A percentile compares a stretch with the other conserved stretches of the same genome.
phyloP scores from a whole-genome alignment of 2,113 vertebrate genomes.

The Poeciliopsis prolifica region DNA sequence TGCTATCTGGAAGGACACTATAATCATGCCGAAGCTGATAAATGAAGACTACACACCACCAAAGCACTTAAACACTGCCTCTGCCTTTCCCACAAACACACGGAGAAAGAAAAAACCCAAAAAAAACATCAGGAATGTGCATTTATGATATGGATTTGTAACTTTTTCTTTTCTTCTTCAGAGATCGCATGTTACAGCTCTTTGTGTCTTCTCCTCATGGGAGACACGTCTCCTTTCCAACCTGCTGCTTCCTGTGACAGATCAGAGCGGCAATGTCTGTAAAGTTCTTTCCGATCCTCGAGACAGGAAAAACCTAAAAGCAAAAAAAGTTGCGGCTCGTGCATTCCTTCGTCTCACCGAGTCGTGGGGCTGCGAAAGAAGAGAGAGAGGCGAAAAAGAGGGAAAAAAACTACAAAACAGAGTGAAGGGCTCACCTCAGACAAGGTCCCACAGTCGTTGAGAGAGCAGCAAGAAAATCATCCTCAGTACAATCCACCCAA shows the following conservation, averaged over 20 bases:
- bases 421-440: slow-evolving; percentile 69
- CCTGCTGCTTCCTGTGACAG: slow-evolving; percentile 16
- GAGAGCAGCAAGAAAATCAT: slow-evolving; percentile 70
- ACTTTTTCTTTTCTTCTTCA: slow-evolving; percentile 14
- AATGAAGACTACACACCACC: slow-evolving; percentile 53
- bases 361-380: not conserved
- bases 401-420: not conserved
- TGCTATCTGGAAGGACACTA: slow-evolving; percentile 52
- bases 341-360: not conserved
- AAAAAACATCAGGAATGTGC: not conserved
- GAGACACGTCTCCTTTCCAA: not conserved
- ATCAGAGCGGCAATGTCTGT: slow-evolving; percentile 30
- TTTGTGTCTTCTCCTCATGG: slow-evolving; percentile 6
- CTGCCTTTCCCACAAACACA: slow-evolving; percentile 22
- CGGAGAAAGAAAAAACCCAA: not conserved
- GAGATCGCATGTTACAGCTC: slow-evolving; percentile 35
- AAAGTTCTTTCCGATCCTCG: slow-evolving; percentile 50
- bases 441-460: slow-evolving; percentile 57
- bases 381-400: not conserved
- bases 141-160: not conserved
- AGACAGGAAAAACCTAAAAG: slow-evolving; percentile 28
- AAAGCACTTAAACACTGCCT: slow-evolving; percentile 56
- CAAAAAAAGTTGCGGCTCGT: not conserved
- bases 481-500: slow-evolving; percentile 38
- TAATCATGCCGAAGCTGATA: slow-evolving; percentile 64